A percentile compares a stretch with the other conserved stretches of the same genome.
Conservation (phyloP, 2,888 invertebrate species). For the Pandemis corylana region DNA sequence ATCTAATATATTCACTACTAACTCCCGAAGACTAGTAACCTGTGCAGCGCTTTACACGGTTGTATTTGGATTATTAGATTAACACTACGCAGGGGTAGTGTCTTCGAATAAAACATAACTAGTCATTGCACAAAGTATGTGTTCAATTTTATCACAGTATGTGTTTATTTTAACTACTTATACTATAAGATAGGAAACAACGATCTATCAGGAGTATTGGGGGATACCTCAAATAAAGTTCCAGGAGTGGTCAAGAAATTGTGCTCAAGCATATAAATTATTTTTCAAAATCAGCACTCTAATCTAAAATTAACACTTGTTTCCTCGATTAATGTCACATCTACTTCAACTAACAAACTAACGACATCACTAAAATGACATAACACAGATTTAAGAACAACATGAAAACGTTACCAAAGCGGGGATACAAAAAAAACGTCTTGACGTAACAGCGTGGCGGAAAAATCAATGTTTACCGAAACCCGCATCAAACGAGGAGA, state of each 20-base stretch:
- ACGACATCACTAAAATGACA: neutral
- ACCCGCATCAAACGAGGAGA: slow-evolving; percentile 29
- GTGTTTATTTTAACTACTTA: neutral
- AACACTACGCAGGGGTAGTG: neutral
- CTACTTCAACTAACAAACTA: too few species aligned
- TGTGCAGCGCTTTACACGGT: neutral
- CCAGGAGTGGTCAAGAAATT: too few species aligned
- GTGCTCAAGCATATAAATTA: too few species aligned
- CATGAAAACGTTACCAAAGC: neutral
- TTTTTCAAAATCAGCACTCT: too few species aligned
- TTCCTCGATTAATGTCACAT: too few species aligned
- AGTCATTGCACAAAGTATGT: too few species aligned
- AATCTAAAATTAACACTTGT: too few species aligned
- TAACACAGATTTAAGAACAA: neutral
- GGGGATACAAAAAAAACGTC: slow-evolving; percentile 13
- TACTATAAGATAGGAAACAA: neutral
- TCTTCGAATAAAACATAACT: neutral
- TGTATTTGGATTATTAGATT: neutral
- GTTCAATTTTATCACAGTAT: neutral
- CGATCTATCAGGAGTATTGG: too few species aligned
- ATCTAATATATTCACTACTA: neutral
- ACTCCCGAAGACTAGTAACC: neutral
- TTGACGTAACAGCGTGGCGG: slow-evolving; percentile 22
- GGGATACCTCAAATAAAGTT: too few species aligned
- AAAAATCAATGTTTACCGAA: slow-evolving; percentile 32